A percentile compares a stretch with the other conserved stretches of the same genome.
phyloP scores from a whole-genome alignment of 2,797 vertebrate genomes.

The Dryobates pubescens region DNA sequence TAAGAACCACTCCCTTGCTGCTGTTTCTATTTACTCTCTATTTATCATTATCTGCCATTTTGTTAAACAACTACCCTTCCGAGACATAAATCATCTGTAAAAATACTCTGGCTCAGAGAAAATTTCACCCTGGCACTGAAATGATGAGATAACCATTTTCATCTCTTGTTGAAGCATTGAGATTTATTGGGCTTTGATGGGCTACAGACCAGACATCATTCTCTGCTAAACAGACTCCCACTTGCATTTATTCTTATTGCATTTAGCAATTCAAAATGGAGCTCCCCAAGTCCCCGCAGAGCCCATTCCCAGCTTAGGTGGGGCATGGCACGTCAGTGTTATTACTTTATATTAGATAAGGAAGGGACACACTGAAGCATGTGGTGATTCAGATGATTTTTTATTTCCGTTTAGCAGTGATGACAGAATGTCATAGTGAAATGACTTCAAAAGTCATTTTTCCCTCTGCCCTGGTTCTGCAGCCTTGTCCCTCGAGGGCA shows the following conservation, averaged over 20 bases:
- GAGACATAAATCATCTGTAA: slow-evolving; percentile 88
- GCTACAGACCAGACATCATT: slow-evolving; percentile 90
- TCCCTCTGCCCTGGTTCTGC: slow-evolving; percentile 76
- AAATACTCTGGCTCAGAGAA: slow-evolving; percentile 85
- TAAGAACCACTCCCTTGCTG: slow-evolving; percentile 81
- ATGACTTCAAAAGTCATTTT: slow-evolving; percentile 84
- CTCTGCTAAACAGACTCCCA: slow-evolving; percentile 91
- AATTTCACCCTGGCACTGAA: slow-evolving; percentile 83
- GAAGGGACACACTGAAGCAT: slow-evolving; percentile 84
- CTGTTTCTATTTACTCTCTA: slow-evolving; percentile 90
- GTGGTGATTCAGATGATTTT: slow-evolving; percentile 83
- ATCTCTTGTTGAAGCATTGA: slow-evolving; percentile 91
- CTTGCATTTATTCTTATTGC: slow-evolving; percentile 95
- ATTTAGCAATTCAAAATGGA: slow-evolving; percentile 84
- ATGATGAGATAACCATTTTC: slow-evolving; percentile 93
- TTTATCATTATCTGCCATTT: slow-evolving; percentile 91
- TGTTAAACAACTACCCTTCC: slow-evolving; percentile 82
- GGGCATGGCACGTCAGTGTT: slow-evolving; percentile 82
- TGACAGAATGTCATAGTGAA: slow-evolving; percentile 85
- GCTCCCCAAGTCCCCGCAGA: slow-evolving; percentile 80
- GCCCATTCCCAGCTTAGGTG: slow-evolving; percentile 79
- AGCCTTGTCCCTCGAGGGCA: slow-evolving; percentile 80
- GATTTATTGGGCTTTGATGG: slow-evolving; percentile 95
- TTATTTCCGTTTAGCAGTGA: slow-evolving; percentile 85
- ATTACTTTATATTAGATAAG: slow-evolving; percentile 95